Evolutionary conservation across 2,888 invertebrate genomes (phyloP).

Genomic region (Serripes groenlandicus): DNA sequence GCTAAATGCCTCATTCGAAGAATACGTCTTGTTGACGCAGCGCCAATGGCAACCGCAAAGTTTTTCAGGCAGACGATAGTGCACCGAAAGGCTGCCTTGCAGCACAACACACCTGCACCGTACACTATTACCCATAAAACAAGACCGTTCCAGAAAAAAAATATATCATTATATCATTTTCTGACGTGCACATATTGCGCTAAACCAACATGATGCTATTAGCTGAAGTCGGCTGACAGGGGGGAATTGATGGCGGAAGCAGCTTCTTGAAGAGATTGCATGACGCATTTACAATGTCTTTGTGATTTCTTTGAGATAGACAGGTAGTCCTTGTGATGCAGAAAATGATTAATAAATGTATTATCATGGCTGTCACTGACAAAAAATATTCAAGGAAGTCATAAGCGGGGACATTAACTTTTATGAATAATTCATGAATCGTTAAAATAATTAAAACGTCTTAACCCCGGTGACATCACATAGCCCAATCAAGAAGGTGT

Average conservation of each 20-base stretch:
- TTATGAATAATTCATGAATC: conserved; percentile 58
- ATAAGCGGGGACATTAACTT: conserved; percentile 16
- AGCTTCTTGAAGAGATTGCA: conserved; percentile 20
- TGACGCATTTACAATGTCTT: conserved; percentile 26
- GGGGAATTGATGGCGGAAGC: conserved; percentile 38
- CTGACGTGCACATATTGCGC: conserved; percentile 58
- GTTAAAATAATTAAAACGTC: conserved; percentile 38
- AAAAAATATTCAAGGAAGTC: conserved; percentile 18
- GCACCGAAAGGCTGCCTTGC: conserved; percentile 37
- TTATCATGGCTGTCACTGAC: conserved; percentile 27
- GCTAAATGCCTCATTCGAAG: conserved; percentile 33
- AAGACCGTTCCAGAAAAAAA: conserved; percentile 29
- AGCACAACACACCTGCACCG: conserved; percentile 59
- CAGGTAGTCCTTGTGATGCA: conserved; percentile 33
- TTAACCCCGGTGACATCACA: conserved; percentile 32
- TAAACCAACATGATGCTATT: conserved; percentile 38
- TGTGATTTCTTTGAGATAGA: conserved; percentile 24
- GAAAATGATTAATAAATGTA: conserved; percentile 41
- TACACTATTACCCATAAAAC: conserved; percentile 37
- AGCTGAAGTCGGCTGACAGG: conserved; percentile 25
- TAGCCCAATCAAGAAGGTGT: conserved; percentile 15
- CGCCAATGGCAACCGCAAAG: conserved; percentile 35
- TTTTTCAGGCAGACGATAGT: conserved; percentile 35
- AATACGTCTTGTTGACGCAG: conserved; percentile 40
- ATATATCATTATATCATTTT: conserved; percentile 57